Conservation (phyloP, 37 sponge, comb jelly and placozoan genomes). For the Geodia barretti region DNA sequence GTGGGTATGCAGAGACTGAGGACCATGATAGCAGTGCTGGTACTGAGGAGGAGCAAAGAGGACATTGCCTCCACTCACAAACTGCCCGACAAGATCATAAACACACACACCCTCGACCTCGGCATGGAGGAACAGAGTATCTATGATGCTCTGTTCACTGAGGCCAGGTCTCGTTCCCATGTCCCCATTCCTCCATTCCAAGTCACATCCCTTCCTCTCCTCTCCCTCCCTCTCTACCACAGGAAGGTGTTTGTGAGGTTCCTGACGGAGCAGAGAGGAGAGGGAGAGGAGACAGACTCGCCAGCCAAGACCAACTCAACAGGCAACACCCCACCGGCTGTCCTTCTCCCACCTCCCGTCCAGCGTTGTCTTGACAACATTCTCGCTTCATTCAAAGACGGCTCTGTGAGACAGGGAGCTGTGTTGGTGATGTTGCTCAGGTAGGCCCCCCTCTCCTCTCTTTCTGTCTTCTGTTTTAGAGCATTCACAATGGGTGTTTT, state of each 20-base stretch:
- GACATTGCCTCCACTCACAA: constrained; percentile 19
- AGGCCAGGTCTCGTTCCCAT: constrained; percentile 38
- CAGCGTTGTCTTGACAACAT: background rate
- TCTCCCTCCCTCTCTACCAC: background rate
- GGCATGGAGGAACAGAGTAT: constrained; percentile 34
- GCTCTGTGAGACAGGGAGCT: background rate
- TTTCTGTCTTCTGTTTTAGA: no score
- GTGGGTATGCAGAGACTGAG: constrained; percentile 66
- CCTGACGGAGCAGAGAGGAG: constrained; percentile 7
- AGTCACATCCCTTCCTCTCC: background rate
- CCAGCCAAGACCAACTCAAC: no score
- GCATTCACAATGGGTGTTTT: no score
- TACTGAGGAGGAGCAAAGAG: constrained; percentile 65
- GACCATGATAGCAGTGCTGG: constrained; percentile 57
- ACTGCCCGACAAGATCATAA: constrained; percentile 52
- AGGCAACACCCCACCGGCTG: background rate
- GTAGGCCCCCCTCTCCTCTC: no score
- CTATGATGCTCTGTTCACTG: constrained; percentile 54
- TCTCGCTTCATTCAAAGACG: background rate
- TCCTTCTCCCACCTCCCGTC: background rate
- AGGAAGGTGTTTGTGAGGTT: constrained; percentile 28
- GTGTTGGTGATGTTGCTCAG: constrained; percentile 39
- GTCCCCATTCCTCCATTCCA: background rate
- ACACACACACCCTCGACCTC: constrained; percentile 42
- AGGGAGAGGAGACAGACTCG: background rate